Base-by-base conservation (phyloP, 1,140 invertebrate species). In the Heterodera schachtii region DNA sequence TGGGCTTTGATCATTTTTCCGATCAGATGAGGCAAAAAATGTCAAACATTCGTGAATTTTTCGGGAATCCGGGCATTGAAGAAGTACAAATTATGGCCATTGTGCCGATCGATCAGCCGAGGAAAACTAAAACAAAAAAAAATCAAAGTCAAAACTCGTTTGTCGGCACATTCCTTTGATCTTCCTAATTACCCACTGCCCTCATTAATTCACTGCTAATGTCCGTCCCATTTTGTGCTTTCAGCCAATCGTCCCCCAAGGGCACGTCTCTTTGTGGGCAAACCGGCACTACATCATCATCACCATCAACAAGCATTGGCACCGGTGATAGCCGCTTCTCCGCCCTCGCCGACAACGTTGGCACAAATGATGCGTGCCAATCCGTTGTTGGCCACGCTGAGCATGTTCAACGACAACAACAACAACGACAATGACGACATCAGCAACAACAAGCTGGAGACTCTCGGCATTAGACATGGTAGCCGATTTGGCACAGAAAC, bases 301-400 rank as follows among this genome's bases (percentile, higher is more conserved):
- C 16, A 64, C 11, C 57, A 13, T 21, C 57, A 11, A 64, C 5
- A 11, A 19, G 13, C 1, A 19, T 19, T 64, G 57, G 13, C 57
- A 64, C 16, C 57, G 16, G 13, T 19, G 16, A 16, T 19, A 4
- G 13, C 57, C 19, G 13, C 57, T 5, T 64, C 57, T 64, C 57
- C 3, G 3, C 43, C 31, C 41, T 7, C 44, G 11, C 9, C 69
- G 2, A 11, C 31, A 43, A 71, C 69, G 11, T 43, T 71, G 69
- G 69, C 41, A 11, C 41, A 71, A n/a, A 46, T 71, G 6, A 13
- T 71, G 69, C 31, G 69, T 31, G 69, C 69, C 69, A 71, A 71
- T 19, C 69, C 69, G 44, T 46, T 71, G 69, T 41, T 71, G 69
- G n/a, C 21, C 69, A 71, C 41, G 3, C 69, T 71, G 6, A 46